A percentile compares a stretch with the other conserved stretches of the same genome.
These are phyloP conservation scores for Amblyopsis rosae DNA, from an alignment of 2,113 vertebrate species.

Conservation along the genomic window DNA sequence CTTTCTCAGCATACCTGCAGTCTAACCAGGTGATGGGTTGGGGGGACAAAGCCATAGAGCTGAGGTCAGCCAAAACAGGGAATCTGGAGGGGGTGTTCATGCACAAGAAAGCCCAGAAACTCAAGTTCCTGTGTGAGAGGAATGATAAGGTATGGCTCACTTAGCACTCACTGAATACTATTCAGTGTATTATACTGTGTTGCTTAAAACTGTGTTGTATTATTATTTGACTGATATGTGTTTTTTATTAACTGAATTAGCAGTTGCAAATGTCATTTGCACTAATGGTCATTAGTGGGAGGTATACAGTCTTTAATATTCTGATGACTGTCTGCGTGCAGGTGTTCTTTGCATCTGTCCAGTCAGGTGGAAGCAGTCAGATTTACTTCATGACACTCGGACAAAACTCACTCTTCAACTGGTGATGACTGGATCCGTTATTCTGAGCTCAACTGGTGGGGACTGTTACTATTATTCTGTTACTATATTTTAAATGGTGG, in stretches of 20 bases:
- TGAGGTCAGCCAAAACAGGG: slow-evolving; percentile 85
- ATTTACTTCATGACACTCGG: slow-evolving; percentile 97
- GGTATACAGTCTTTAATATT: background rate
- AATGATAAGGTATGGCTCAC: slow-evolving; percentile 88
- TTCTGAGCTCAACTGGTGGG: background rate
- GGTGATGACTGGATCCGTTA: slow-evolving; percentile 70
- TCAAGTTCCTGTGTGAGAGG: slow-evolving; percentile 95
- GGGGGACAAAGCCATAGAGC: slow-evolving; percentile 94
- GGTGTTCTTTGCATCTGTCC: slow-evolving; percentile 92
- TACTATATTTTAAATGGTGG: background rate
- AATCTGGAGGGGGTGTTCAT: slow-evolving; percentile 93
- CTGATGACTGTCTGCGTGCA: slow-evolving; percentile 52
- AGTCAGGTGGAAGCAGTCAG: slow-evolving; percentile 89
- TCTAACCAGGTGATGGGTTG: slow-evolving; percentile 97
- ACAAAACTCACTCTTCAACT: slow-evolving; percentile 87
- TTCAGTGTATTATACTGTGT: background rate
- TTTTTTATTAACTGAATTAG: too few species aligned
- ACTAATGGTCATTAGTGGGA: background rate
- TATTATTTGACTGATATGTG: background rate
- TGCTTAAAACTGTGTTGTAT: background rate
- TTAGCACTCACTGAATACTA: background rate
- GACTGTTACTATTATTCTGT: background rate
- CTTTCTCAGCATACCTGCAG: slow-evolving; percentile 85
- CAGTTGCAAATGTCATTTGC: too few species aligned
- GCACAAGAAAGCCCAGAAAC: slow-evolving; percentile 94